Percentiles rank a stretch among this genome's conserved stretches.
Conservation (phyloP, 2,797 vertebrate species). For the Choloepus didactylus region DNA sequence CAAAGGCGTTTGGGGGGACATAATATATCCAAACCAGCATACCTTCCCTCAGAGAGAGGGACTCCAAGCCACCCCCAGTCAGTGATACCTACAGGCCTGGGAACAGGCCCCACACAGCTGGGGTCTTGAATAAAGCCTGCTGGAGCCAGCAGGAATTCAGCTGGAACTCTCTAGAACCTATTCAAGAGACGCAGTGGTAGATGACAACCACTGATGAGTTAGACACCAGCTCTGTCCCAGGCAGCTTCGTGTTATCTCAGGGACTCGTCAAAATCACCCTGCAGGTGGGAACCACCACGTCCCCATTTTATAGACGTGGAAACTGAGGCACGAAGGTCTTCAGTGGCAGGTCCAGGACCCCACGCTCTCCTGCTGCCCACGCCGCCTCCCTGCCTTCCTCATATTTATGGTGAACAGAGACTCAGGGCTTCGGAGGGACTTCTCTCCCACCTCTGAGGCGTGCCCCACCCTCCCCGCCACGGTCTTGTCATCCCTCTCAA, state of each 20-base stretch:
- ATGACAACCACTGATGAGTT: neutral
- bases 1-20: too few species aligned
- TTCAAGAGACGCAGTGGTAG: neutral
- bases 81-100: neutral
- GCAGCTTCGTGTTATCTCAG: neutral
- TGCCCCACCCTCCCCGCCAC: neutral
- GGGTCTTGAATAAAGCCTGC: neutral
- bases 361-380: neutral
- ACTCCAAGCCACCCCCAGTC: neutral
- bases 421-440: accelerated
- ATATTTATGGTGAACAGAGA: neutral
- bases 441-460: neutral
- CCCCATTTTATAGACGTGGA: neutral
- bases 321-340: neutral
- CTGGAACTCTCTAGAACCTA: neutral
- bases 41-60: neutral
- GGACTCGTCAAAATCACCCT: neutral
- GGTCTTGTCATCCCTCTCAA: neutral
- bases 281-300: neutral
- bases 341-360: neutral
- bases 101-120: neutral
- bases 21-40: too few species aligned
- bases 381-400: neutral
- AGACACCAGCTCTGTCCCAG: neutral
- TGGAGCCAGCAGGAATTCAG: neutral